A percentile compares a stretch with the other conserved stretches of the same genome.
These are phyloP conservation scores for Chrysogorgia sp. DNA, from an alignment of 92 coral and sea anemone species.

Conservation along the genomic window DNA sequence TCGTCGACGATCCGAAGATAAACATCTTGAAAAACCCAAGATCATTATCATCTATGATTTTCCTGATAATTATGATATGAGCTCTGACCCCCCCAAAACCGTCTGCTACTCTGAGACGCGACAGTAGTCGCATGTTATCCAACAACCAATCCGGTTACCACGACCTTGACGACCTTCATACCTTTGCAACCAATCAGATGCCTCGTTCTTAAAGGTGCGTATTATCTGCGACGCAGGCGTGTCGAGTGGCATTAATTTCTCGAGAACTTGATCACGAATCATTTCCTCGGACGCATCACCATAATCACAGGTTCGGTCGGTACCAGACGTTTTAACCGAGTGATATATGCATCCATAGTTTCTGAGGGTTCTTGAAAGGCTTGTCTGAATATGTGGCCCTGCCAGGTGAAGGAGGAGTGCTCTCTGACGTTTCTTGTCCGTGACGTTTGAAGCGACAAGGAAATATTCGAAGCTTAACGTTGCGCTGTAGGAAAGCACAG, in stretches of 20 bases:
- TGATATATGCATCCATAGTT: background rate
- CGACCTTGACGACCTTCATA: too few species aligned
- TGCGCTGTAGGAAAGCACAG: background rate
- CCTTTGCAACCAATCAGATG: too few species aligned
- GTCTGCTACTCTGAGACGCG: too few species aligned
- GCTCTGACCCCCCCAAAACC: too few species aligned
- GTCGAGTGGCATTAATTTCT: slow-evolving; percentile 58
- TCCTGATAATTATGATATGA: too few species aligned
- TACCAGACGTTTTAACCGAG: background rate
- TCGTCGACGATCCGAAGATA: too few species aligned
- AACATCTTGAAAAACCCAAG: too few species aligned
- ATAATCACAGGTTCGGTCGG: background rate
- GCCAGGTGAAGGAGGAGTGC: slow-evolving; percentile 11
- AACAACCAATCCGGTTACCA: too few species aligned
- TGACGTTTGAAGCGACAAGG: background rate
- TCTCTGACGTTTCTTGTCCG: slow-evolving; percentile 8
- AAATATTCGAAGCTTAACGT: slow-evolving; percentile 1
- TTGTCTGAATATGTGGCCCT: slow-evolving; percentile 10
- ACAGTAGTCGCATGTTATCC: too few species aligned
- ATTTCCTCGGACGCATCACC: slow-evolving; percentile 32
- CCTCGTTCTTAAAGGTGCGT: too few species aligned
- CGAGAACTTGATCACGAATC: slow-evolving; percentile 59
- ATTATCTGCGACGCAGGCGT: slow-evolving; percentile 36
- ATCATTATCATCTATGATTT: too few species aligned
- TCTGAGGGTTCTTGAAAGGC: background rate